A percentile compares a stretch with the other conserved stretches of the same genome.
Conservation (phyloP, 2,888 invertebrate species). For the Campaea margaritaria region DNA sequence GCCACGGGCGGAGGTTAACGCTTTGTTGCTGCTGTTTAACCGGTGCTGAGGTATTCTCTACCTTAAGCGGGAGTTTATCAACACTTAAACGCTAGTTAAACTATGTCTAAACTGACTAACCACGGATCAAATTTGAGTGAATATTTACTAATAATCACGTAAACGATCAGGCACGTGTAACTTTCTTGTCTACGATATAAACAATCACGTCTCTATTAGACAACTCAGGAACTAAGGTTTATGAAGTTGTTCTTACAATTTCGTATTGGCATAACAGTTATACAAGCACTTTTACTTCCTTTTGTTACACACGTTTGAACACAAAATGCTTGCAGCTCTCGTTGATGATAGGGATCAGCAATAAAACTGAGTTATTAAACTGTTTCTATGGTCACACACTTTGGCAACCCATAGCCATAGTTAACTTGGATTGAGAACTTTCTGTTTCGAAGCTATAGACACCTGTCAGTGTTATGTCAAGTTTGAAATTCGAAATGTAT, state of each 20-base stretch:
- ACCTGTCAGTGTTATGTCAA: too few relatives aligned
- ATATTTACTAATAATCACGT: too few relatives aligned
- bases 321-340: conserved; percentile 54
- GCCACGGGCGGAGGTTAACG: conserved; percentile 13
- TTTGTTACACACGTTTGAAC: conserved; percentile 52
- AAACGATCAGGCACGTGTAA: background rate
- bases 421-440: background rate
- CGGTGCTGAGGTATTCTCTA: background rate
- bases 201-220: conserved; percentile 33
- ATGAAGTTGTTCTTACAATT: conserved; percentile 32
- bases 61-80: too few relatives aligned
- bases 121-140: too few relatives aligned
- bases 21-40: background rate
- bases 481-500: too few relatives aligned
- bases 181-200: conserved; percentile 11
- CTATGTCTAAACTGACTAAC: too few relatives aligned
- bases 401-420: background rate
- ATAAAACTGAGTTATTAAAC: conserved; percentile 49
- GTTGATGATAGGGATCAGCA: conserved; percentile 55
- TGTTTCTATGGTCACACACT: conserved; percentile 21
- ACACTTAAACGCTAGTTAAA: too few relatives aligned
- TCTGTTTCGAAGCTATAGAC: too few relatives aligned
- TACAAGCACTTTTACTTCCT: conserved; percentile 56
- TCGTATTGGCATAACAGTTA: conserved; percentile 38
- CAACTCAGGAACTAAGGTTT: conserved; percentile 32